Evolutionary conservation across 2,888 invertebrate species (phyloP), one percentile per base, ranked within the genome.

Genomic region (Teinopalpus imperialis): DNA sequence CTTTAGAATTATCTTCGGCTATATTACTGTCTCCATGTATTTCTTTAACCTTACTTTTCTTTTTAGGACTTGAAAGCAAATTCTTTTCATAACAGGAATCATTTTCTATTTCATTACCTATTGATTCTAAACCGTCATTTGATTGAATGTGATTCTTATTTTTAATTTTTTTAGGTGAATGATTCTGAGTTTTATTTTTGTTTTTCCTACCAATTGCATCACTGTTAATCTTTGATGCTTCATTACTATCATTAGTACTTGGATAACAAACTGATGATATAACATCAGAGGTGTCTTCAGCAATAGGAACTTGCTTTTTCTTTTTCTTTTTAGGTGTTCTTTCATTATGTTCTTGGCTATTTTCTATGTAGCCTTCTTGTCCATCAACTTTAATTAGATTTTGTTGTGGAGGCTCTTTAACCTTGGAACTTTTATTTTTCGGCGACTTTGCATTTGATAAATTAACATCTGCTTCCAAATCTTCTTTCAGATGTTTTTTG

Each of bases 401-500:
- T 21, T 51, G 49, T 13, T 49, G 51, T 20, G 23, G 30, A 5
- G 43, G 14, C 3, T 42, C 27, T 16, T 30, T 30, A 14, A 34
- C 16, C n/a, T 47, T 52, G n/a, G 37, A 32, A 2, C 21, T 24
- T 46, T 52, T 52, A 13, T 52, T 62, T 42, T 67, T 66, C 2
- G 57, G 53, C 1, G 61, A 58, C 48, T 65, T 67, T n/a, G 53
- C 50, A 24, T 51, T 68, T 37, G 52, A 16, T 23, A 45, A 29
- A 18, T 43, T 49, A 5, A 27, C 30, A 42, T 53, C 48, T 2
- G 47, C 63, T 21, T 81, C 79, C 50, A 88, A 59, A 3, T 85
- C 72, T 0, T 71, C 66, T 57, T 76, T 69, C 4, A 88, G 57
- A 39, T 81, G 81, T 53, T 88, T 88, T 53, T 83, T 88, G 1